A percentile compares a stretch with the other conserved stretches of the same genome.
Conservation (phyloP, 2,797 vertebrate genomes). For the Pangasius larnaudii region DNA sequence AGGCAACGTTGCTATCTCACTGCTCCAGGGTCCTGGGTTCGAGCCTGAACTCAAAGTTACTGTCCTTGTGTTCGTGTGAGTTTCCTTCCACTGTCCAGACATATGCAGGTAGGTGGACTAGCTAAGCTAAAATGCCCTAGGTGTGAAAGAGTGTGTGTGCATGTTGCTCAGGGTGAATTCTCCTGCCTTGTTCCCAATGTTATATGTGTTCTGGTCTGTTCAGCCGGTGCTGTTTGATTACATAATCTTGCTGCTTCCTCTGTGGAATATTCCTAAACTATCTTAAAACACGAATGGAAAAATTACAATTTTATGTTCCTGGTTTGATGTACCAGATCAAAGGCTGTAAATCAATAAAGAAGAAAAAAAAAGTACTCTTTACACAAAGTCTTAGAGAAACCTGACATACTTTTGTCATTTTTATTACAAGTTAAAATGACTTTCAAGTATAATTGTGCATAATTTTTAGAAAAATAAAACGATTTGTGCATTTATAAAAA, state of each 20-base stretch:
- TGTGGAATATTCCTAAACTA: background rate
- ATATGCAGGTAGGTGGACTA: background rate
- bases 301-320: background rate
- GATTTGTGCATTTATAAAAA: background rate
- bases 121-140: background rate
- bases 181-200: background rate
- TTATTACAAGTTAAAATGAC: background rate
- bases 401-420: background rate
- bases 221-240: background rate
- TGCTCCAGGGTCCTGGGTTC: background rate
- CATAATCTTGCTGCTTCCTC: background rate
- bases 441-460: background rate
- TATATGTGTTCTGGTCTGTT: background rate
- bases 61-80: background rate
- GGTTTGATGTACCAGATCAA: background rate
- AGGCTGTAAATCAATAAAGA: background rate
- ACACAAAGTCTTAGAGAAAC: background rate
- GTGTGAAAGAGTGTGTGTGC: background rate
- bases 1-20: background rate
- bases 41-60: background rate
- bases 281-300: too few relatives aligned
- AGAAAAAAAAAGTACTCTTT: background rate
- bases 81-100: background rate
- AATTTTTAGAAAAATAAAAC: background rate
- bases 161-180: background rate